Conservation (phyloP, 2,888 invertebrate species). For the Hoplodrina blanda region DNA sequence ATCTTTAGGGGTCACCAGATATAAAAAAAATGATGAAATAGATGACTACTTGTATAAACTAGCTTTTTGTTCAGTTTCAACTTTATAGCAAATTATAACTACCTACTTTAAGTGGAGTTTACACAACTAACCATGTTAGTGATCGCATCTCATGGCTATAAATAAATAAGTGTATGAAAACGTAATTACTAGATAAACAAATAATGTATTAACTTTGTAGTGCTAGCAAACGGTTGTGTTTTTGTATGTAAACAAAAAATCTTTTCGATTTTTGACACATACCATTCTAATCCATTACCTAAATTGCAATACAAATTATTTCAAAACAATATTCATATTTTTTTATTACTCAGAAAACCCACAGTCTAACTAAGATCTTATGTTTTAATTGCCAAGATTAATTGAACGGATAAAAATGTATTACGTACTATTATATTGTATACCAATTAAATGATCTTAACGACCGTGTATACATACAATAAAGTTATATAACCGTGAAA, state of each 20-base stretch:
- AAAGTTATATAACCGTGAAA: slow-evolving; percentile 50
- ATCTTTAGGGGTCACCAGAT: too few relatives aligned
- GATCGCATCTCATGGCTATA: not conserved
- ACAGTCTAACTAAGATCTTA: not conserved
- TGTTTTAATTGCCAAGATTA: not conserved
- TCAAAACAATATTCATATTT: not conserved
- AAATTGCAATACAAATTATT: too few relatives aligned
- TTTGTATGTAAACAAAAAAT: too few relatives aligned
- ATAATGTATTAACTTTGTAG: not conserved
- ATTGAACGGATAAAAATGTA: slow-evolving; percentile 10
- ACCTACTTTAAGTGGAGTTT: not conserved
- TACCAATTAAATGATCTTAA: slow-evolving; percentile 23
- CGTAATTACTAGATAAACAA: not conserved
- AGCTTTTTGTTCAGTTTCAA: too few relatives aligned
- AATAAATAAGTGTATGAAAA: not conserved
- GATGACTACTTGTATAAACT: too few relatives aligned
- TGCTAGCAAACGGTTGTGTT: too few relatives aligned
- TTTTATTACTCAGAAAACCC: not conserved
- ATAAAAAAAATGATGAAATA: too few relatives aligned
- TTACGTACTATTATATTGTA: slow-evolving; percentile 20
- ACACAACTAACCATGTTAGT: not conserved
- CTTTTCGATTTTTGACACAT: too few relatives aligned
- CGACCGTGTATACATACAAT: slow-evolving; percentile 37
- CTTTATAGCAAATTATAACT: too few relatives aligned
- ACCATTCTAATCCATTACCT: too few relatives aligned